phyloP scores from a whole-genome alignment of 1,140 invertebrate species.

The Drosophila bifasciata region DNA sequence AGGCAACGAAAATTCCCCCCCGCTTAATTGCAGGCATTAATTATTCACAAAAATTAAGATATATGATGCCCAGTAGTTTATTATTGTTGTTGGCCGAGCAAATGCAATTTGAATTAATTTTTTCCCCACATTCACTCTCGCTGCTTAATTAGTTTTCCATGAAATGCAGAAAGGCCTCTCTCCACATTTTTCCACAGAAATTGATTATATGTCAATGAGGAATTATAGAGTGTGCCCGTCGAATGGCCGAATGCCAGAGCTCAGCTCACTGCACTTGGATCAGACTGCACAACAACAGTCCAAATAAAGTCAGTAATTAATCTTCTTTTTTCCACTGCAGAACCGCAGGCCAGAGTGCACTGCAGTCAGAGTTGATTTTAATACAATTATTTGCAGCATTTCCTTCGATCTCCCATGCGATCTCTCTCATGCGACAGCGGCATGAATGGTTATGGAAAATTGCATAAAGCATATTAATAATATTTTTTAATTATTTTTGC shows the following conservation, averaged over 20 bases:
- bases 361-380: conserved; percentile 56
- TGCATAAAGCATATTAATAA: conserved; percentile 53
- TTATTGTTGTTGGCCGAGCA: conserved; percentile 33
- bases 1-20: conserved; percentile 35
- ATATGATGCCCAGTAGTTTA: conserved; percentile 60
- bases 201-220: conserved; percentile 55
- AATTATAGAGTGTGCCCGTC: conserved; percentile 37
- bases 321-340: conserved; percentile 26
- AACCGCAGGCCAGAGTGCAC: conserved; percentile 18
- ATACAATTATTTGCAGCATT: conserved; percentile 45
- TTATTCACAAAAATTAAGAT: conserved; percentile 72
- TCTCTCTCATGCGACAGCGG: conserved; percentile 18
- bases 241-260: conserved; percentile 4
- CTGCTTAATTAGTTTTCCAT: conserved; percentile 62
- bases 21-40: conserved; percentile 71
- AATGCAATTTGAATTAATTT: conserved; percentile 71
- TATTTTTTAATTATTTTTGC: conserved; percentile 61
- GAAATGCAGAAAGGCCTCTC: conserved; percentile 8
- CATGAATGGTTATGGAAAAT: conserved; percentile 40
- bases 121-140: conserved; percentile 30
- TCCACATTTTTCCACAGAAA: neutral
- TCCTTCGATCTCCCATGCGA: conserved; percentile 9
- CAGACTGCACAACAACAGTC: neutral
- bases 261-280: no score
- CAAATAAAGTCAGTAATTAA: conserved; percentile 50